These are phyloP conservation scores for Hippopotamus amphibius DNA, from an alignment of 2,113 vertebrate species.

Conservation along the genomic window DNA sequence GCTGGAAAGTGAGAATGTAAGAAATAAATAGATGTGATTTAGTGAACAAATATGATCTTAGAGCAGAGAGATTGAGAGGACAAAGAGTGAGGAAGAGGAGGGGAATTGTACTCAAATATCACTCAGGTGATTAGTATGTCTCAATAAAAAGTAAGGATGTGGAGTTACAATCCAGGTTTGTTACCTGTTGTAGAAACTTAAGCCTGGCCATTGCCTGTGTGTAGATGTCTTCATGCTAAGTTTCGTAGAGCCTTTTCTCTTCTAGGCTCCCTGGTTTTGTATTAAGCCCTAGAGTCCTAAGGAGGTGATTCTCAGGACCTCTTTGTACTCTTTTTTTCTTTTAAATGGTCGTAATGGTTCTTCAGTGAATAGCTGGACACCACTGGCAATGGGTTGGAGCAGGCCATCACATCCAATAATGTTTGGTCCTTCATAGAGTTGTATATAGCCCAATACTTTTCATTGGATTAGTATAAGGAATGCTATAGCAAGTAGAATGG, in stretches of 20 bases:
- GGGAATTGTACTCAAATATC: neutral
- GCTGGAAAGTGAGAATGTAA: neutral
- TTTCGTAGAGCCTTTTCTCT: neutral
- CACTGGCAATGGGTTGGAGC: fast-evolving
- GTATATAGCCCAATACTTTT: neutral
- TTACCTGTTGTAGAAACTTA: neutral
- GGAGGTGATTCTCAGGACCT: neutral
- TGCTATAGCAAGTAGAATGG: fast-evolving
- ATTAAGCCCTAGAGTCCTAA: neutral
- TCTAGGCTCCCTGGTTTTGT: neutral
- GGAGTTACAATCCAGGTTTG: neutral
- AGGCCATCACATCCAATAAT: fast-evolving
- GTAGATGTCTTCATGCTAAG: slow-evolving; percentile 9
- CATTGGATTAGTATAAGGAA: neutral
- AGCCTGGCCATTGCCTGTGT: neutral
- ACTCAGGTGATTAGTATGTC: slow-evolving; percentile 2
- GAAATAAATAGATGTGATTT: slow-evolving; percentile 41
- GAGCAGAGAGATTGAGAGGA: neutral
- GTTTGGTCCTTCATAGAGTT: fast-evolving
- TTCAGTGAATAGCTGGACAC: fast-evolving
- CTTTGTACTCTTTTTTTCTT: neutral
- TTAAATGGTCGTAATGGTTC: fast-evolving
- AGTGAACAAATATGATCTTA: neutral
- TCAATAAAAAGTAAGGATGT: slow-evolving; percentile 16
- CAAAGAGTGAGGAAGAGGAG: neutral